phyloP scores from a whole-genome alignment of 2,888 invertebrate species.

The Agrotis exclamationis region DNA sequence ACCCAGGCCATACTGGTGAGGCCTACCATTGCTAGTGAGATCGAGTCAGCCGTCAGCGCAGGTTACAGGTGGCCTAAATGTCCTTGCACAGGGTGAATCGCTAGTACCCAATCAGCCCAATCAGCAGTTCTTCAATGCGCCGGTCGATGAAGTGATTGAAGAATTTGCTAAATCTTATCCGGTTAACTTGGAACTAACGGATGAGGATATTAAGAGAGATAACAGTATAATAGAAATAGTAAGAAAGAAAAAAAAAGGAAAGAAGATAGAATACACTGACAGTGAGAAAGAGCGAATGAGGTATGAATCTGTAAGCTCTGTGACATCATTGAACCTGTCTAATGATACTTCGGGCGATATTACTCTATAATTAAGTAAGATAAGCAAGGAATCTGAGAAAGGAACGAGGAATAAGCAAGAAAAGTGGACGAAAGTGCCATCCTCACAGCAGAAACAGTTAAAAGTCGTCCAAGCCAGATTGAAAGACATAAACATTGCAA shows the following conservation, averaged over 20 bases:
- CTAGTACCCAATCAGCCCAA: too few relatives aligned
- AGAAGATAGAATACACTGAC: slow-evolving; percentile 86
- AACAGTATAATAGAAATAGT: slow-evolving; percentile 79
- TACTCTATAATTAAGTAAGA: slow-evolving; percentile 82
- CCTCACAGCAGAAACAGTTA: slow-evolving; percentile 85
- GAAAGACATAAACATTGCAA: slow-evolving; percentile 84
- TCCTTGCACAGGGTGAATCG: too few relatives aligned
- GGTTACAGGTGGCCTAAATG: too few relatives aligned
- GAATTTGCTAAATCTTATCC: slow-evolving; percentile 83
- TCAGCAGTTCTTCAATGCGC: slow-evolving; percentile 92
- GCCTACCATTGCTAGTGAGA: too few relatives aligned
- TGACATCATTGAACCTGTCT: slow-evolving; percentile 84
- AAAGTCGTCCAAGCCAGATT: slow-evolving; percentile 88
- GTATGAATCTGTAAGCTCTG: slow-evolving; percentile 85
- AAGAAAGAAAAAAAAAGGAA: slow-evolving; percentile 83
- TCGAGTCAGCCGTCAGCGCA: too few relatives aligned
- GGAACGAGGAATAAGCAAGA: slow-evolving; percentile 74
- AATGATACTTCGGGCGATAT: slow-evolving; percentile 83
- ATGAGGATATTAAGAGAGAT: slow-evolving; percentile 89
- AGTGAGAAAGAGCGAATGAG: slow-evolving; percentile 85
- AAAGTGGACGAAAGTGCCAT: slow-evolving; percentile 88
- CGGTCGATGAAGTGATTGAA: slow-evolving; percentile 90
- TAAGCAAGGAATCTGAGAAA: slow-evolving; percentile 78
- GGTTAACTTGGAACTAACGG: slow-evolving; percentile 86
- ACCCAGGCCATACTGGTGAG: too few relatives aligned